Conservation (phyloP, 2,797 vertebrate species). For the Dipus sagitta region DNA sequence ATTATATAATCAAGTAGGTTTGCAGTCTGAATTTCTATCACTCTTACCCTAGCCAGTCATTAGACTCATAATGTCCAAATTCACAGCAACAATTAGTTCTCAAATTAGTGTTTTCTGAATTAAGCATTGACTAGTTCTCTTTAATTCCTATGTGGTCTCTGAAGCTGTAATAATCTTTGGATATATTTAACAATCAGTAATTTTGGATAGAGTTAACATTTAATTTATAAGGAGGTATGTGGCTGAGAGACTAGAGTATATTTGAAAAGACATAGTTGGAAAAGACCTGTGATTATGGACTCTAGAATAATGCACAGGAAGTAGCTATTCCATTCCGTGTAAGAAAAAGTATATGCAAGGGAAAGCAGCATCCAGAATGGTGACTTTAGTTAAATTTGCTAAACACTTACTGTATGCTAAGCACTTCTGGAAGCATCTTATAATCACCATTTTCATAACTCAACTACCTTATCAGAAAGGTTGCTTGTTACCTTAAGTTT, state of each 20-base stretch:
- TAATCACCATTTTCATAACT: not conserved
- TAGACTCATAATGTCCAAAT: constrained; percentile 53
- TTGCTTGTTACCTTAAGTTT: constrained; percentile 24
- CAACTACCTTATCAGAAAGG: not conserved
- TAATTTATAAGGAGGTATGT: constrained; percentile 19
- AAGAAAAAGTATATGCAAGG: constrained; percentile 4
- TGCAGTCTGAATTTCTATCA: constrained; percentile 55
- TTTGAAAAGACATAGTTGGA: constrained; percentile 49
- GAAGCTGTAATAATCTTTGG: constrained; percentile 45
- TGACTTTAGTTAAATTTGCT: constrained; percentile 40
- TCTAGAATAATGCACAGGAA: constrained; percentile 46
- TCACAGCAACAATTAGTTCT: constrained; percentile 45
- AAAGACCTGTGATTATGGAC: not conserved
- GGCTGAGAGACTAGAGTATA: constrained; percentile 33
- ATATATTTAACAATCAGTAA: constrained; percentile 57
- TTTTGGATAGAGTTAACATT: constrained; percentile 56
- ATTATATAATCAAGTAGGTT: constrained; percentile 40
- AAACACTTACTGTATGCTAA: constrained; percentile 5
- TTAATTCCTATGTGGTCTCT: constrained; percentile 61
- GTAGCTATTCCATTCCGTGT: constrained; percentile 16
- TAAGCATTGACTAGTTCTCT: constrained; percentile 43
- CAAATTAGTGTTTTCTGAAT: constrained; percentile 56
- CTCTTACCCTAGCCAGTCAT: not conserved
- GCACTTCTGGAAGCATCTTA: constrained; percentile 22
- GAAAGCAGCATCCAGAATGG: constrained; percentile 17